Conservation (phyloP, 2,888 invertebrate species). For the Drosophila kuntzei region DNA sequence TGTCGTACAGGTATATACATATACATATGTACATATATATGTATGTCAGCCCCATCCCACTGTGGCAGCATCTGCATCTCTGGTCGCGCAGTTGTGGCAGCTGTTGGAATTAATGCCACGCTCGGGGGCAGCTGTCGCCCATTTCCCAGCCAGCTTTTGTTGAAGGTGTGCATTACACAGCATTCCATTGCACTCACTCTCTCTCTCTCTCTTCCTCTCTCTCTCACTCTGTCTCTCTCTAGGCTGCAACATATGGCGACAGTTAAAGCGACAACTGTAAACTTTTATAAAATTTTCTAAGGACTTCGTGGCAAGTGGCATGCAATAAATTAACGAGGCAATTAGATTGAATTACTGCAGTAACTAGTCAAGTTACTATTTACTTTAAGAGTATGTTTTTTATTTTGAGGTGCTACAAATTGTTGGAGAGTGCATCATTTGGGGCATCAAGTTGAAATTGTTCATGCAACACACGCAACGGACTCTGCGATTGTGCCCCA, state of each 20-base stretch:
- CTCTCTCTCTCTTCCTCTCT: background rate
- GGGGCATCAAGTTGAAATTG: conserved; percentile 29
- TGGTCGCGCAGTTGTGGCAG: conserved; percentile 29
- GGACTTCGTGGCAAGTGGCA: conserved; percentile 5
- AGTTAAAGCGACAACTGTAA: conserved; percentile 34
- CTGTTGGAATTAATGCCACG: conserved; percentile 63
- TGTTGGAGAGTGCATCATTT: conserved; percentile 15
- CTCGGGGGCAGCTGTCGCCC: conserved; percentile 55
- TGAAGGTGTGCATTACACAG: conserved; percentile 63
- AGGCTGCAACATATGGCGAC: conserved; percentile 16
- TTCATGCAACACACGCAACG: conserved; percentile 17
- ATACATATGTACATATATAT: background rate
- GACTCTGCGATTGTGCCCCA: conserved; percentile 27
- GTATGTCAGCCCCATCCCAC: background rate
- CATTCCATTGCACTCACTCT: conserved; percentile 37
- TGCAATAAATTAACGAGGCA: conserved; percentile 47
- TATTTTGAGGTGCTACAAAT: conserved; percentile 4
- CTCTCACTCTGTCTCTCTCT: background rate
- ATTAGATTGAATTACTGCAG: conserved; percentile 41
- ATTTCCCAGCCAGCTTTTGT: conserved; percentile 26
- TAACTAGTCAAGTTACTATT: conserved; percentile 38
- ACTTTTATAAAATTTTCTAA: conserved; percentile 27
- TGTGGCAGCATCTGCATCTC: conserved; percentile 42
- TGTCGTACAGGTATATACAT: conserved; percentile 27
- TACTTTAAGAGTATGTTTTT: conserved; percentile 5